Evolutionary conservation across 2,888 invertebrate species (phyloP).

Genomic region (Brachyopa scutellaris): DNA sequence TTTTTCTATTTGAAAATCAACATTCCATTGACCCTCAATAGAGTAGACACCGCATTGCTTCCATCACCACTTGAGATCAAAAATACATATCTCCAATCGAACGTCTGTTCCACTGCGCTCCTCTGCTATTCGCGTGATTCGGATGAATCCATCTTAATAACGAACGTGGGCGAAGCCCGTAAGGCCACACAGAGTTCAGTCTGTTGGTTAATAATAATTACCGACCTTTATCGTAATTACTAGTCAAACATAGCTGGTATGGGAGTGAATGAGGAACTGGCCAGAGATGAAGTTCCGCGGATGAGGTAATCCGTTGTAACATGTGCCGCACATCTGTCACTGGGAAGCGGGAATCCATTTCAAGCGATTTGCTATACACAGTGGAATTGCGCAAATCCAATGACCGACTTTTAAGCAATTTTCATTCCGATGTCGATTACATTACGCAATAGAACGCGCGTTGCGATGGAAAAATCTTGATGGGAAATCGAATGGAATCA

Average conservation of each 20-base stretch:
- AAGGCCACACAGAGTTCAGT: constrained; percentile 46
- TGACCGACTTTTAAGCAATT: constrained; percentile 16
- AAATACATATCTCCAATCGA: constrained; percentile 39
- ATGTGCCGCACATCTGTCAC: constrained; percentile 43
- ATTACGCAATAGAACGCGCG: constrained; percentile 48
- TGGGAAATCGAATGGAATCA: constrained; percentile 25
- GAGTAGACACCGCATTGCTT: background rate
- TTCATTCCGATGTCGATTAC: background rate
- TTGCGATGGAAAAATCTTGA: background rate
- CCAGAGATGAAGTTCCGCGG: background rate
- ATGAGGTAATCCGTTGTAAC: constrained; percentile 14
- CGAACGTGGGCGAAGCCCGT: constrained; percentile 42
- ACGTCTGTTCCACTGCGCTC: background rate
- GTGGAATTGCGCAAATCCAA: background rate
- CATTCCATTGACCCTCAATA: constrained; percentile 38
- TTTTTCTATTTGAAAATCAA: background rate
- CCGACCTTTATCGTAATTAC: constrained; percentile 71
- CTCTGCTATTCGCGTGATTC: constrained; percentile 46
- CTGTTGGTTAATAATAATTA: constrained; percentile 39
- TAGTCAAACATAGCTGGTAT: constrained; percentile 9
- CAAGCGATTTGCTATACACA: background rate
- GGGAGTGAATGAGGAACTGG: constrained; percentile 43
- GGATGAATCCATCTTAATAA: constrained; percentile 35
- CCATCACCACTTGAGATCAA: background rate
- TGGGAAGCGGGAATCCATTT: background rate